Evolutionary conservation across 2,888 invertebrate species (phyloP).

Genomic region (Pseudococcus jackbeardsleyi): DNA sequence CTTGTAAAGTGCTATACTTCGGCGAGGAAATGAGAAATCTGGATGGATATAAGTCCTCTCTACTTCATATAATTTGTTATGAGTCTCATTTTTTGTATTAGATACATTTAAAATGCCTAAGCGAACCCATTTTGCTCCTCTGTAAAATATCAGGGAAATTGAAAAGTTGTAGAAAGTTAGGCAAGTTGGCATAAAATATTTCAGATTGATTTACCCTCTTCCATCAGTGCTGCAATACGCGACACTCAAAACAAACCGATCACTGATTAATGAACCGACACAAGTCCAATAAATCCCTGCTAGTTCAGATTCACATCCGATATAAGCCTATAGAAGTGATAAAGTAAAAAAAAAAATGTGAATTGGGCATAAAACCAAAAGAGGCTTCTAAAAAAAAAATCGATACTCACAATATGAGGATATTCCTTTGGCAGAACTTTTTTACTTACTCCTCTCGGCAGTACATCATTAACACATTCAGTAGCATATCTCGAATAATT

Average conservation of each 20-base stretch:
- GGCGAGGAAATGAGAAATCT: not conserved
- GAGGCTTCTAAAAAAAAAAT: too few species aligned
- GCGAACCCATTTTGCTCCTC: not conserved
- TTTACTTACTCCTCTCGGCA: not conserved
- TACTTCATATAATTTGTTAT: not conserved
- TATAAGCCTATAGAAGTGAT: not conserved
- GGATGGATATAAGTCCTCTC: not conserved
- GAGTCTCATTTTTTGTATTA: not conserved
- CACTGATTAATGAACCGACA: not conserved
- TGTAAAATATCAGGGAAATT: not conserved
- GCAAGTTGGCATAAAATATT: not conserved
- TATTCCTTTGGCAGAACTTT: not conserved
- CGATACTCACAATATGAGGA: not conserved
- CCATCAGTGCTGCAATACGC: not conserved
- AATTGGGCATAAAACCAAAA: not conserved
- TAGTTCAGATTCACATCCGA: not conserved
- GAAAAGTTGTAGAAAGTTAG: not conserved
- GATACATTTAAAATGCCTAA: not conserved
- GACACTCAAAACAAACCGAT: not conserved
- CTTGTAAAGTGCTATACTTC: not conserved
- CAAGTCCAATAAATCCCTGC: not conserved
- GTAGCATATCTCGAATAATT: not conserved
- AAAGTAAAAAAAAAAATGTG: not conserved
- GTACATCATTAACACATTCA: not conserved
- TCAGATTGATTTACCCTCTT: not conserved